Percentiles rank a stretch among this genome's conserved stretches.
phyloP scores from a whole-genome alignment of 2,888 invertebrate genomes.

The Furcula furcula region DNA sequence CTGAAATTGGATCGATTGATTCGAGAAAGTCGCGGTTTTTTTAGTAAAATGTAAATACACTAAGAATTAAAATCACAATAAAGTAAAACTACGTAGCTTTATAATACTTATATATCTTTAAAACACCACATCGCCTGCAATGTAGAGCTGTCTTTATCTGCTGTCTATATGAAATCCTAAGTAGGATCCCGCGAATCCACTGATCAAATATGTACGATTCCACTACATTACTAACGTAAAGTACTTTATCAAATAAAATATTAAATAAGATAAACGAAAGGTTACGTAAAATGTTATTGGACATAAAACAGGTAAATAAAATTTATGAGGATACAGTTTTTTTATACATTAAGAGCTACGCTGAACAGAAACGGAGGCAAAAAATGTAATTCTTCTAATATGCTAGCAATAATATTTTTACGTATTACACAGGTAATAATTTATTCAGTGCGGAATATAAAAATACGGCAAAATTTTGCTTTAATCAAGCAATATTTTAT shows the following conservation, averaged over 20 bases:
- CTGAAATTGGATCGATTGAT: too few species aligned
- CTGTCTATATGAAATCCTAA: conserved; percentile 8
- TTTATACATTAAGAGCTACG: conserved; percentile 10
- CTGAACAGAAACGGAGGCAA: conserved; percentile 7
- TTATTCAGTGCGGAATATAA: neutral
- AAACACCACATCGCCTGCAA: too few species aligned
- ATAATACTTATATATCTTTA: too few species aligned
- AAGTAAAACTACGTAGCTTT: too few species aligned
- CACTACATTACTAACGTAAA: conserved; percentile 7
- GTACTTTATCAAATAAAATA: conserved; percentile 26
- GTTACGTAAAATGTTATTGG: conserved; percentile 16
- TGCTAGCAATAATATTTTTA: neutral
- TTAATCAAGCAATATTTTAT: neutral
- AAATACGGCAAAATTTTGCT: neutral
- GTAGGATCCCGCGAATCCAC: conserved; percentile 2
- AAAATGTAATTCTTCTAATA: conserved; percentile 6
- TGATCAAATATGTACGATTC: conserved; percentile 12
- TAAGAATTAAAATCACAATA: too few species aligned
- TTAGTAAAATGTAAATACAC: too few species aligned
- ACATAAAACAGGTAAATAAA: conserved; percentile 14
- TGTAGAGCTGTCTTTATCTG: neutral
- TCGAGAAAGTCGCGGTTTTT: too few species aligned
- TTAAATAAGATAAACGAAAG: conserved; percentile 20
- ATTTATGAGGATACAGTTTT: conserved; percentile 18
- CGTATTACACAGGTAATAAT: neutral